Conservation (phyloP, 2,797 vertebrate species). For the Onychomys torridus region DNA sequence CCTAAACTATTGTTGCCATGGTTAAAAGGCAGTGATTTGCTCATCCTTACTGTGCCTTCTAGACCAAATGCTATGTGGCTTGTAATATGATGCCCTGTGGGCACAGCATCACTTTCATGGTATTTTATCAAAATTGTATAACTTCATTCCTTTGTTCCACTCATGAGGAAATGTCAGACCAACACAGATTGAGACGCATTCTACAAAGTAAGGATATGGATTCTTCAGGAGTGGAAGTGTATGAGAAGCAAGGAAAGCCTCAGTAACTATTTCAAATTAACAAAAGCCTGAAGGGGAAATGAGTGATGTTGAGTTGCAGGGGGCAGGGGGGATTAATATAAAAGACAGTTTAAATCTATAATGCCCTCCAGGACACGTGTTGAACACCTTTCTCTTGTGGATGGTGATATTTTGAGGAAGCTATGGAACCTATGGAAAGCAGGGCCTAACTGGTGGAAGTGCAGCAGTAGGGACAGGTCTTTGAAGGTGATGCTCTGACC, state of each 20-base stretch:
- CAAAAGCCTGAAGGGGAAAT: not conserved
- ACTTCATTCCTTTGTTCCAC: not conserved
- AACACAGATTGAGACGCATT: not conserved
- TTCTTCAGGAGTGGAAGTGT: not conserved
- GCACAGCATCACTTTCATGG: not conserved
- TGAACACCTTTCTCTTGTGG: no score
- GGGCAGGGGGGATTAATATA: not conserved
- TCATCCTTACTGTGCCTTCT: not conserved
- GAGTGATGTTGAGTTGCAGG: not conserved
- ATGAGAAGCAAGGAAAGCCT: not conserved
- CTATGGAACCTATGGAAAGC: not conserved
- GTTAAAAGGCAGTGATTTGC: not conserved
- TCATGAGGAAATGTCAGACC: conserved; percentile 3
- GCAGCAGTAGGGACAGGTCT: not conserved
- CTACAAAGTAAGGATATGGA: not conserved
- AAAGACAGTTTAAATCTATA: not conserved
- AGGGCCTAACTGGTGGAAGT: not conserved
- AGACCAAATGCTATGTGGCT: not conserved
- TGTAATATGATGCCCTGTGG: not conserved
- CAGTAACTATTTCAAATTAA: not conserved
- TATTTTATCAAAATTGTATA: not conserved
- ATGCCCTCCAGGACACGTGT: not conserved
- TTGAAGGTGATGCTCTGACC: not conserved
- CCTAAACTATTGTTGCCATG: not conserved
- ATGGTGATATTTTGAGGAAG: not conserved